Conservation (phyloP, 2,888 invertebrate genomes). For the Acleris cristana region DNA sequence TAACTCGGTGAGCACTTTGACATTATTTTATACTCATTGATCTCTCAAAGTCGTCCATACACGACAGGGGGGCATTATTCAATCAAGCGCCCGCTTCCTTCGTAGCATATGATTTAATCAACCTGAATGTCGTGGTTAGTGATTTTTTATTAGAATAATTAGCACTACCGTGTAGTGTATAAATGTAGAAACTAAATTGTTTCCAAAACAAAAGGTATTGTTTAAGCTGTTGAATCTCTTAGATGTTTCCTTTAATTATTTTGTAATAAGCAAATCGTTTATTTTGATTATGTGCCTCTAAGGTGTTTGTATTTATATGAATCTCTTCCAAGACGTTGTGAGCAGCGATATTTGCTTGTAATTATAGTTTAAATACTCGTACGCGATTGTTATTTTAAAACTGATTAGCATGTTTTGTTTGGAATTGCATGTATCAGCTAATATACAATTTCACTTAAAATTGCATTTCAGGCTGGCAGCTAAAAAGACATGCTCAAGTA, state of each 20-base stretch:
- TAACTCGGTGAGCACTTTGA: constrained; percentile 49
- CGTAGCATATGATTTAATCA: constrained; percentile 51
- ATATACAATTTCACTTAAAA: constrained; percentile 14
- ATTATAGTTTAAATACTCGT: constrained; percentile 34
- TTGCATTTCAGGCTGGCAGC: constrained; percentile 9
- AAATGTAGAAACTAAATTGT: constrained; percentile 35
- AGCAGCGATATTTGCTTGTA: constrained; percentile 29
- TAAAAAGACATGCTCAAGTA: constrained; percentile 1
- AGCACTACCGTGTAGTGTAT: constrained; percentile 49
- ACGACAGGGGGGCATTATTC: constrained; percentile 23
- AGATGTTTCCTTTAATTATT: constrained; percentile 17
- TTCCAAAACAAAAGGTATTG: constrained; percentile 25
- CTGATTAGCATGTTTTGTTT: constrained; percentile 36
- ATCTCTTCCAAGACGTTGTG: constrained; percentile 33
- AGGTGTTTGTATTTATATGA: constrained; percentile 27
- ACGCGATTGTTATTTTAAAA: constrained; percentile 15
- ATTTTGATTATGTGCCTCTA: constrained; percentile 21
- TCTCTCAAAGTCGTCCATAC: constrained; percentile 26
- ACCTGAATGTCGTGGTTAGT: constrained; percentile 48
- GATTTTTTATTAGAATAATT: constrained; percentile 45
- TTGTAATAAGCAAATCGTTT: constrained; percentile 22
- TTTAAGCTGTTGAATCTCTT: constrained; percentile 34
- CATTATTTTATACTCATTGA: constrained; percentile 33
- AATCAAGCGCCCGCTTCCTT: constrained; percentile 43
- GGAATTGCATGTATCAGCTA: constrained; percentile 27